These are phyloP conservation scores for Drosophila barbarae DNA, from an alignment of 2,888 invertebrate species.

Conservation along the genomic window DNA sequence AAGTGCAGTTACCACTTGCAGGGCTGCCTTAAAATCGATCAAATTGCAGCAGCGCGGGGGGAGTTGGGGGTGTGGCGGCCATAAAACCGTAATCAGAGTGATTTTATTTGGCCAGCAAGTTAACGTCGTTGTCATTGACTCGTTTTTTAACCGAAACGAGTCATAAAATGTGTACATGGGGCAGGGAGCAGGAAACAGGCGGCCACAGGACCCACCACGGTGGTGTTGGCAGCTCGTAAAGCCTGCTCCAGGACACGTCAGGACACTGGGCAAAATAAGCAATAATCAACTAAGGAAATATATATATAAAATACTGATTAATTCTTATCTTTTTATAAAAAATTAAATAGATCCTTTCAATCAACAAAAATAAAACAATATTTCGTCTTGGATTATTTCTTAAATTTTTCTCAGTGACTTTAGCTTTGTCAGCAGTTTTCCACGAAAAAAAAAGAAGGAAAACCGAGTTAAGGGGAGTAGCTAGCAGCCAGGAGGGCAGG, in stretches of 20 bases:
- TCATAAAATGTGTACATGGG: conserved; percentile 12
- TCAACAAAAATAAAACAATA: not conserved
- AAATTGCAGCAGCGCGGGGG: conserved; percentile 23
- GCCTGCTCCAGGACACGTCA: conserved; percentile 7
- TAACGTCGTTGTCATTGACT: conserved; percentile 30
- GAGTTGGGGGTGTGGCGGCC: conserved; percentile 6
- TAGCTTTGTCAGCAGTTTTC: conserved; percentile 27
- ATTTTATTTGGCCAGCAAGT: conserved; percentile 46
- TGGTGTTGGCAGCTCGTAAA: conserved; percentile 6
- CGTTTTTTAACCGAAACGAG: conserved; percentile 15
- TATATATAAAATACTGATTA: not conserved
- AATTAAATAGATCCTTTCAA: not conserved
- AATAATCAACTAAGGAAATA: not conserved
- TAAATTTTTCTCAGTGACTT: conserved; percentile 3
- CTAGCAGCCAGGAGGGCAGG: not conserved
- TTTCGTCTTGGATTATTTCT: rapidly evolving
- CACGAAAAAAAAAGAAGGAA: not conserved
- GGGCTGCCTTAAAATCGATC: conserved; percentile 23
- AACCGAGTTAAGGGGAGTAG: not conserved
- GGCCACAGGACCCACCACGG: not conserved
- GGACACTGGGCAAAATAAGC: not conserved
- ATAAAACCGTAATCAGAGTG: conserved; percentile 50
- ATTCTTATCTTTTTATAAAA: not conserved
- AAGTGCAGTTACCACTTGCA: conserved; percentile 17
- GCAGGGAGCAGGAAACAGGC: not conserved